phyloP scores from a whole-genome alignment of 2,113 vertebrate species.

The Bolborhynchus lineola region DNA sequence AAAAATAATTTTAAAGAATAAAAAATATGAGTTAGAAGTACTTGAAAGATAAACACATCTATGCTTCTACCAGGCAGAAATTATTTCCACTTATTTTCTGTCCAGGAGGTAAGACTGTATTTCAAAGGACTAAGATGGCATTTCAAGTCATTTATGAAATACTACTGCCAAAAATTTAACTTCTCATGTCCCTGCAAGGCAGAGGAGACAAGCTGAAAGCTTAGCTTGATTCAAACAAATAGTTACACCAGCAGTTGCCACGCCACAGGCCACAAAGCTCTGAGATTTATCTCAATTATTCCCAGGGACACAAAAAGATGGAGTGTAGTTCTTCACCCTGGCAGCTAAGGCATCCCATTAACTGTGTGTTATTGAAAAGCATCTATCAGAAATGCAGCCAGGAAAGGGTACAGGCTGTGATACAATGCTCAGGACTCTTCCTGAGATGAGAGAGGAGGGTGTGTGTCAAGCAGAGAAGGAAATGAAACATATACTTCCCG shows the following conservation, averaged over 20 bases:
- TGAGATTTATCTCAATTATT: neutral
- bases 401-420: neutral
- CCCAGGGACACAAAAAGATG: neutral
- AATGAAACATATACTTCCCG: neutral
- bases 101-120: neutral
- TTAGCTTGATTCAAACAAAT: neutral
- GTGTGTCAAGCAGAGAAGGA: neutral
- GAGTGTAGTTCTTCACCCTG: neutral
- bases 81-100: neutral
- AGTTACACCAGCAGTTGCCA: neutral
- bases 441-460: neutral
- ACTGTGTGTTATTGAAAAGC: conserved; percentile 2
- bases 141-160: neutral
- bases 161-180: neutral
- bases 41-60: neutral
- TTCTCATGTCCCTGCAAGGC: neutral
- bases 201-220: neutral
- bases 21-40: neutral
- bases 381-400: neutral
- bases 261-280: neutral
- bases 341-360: neutral
- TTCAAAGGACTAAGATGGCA: neutral
- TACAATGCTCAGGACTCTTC: neutral
- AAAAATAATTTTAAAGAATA: neutral
- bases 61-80: neutral